Evolutionary conservation across 2,797 vertebrate species (phyloP).

Genomic region (Ataeniobius toweri): DNA sequence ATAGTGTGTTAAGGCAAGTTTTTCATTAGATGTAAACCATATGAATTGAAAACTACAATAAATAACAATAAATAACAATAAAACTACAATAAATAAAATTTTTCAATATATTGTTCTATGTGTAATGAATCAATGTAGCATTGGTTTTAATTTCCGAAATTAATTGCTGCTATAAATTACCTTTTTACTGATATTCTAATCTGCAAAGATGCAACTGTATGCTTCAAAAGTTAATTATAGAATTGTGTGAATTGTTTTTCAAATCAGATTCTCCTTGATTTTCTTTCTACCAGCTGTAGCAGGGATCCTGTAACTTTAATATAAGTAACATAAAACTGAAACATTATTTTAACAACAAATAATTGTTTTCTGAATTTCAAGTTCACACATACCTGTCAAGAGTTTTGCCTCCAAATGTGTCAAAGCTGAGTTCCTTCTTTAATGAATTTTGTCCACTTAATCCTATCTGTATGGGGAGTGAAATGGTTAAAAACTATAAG

Average conservation of each 20-base stretch:
- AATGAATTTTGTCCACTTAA: not conserved
- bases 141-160: not conserved
- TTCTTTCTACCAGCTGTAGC: not conserved
- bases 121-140: not conserved
- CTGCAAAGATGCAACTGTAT: not conserved
- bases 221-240: not conserved
- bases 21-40: no score
- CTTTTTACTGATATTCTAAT: not conserved
- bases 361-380: not conserved
- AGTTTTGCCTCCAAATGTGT: slow-evolving; percentile 28
- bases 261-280: not conserved
- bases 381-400: slow-evolving; percentile 54
- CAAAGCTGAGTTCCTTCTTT: slow-evolving; percentile 12
- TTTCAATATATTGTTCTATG: not conserved
- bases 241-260: not conserved
- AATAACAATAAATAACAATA: not conserved
- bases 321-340: not conserved
- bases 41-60: not conserved
- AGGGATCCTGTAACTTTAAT: not conserved
- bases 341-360: not conserved
- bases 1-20: no score
- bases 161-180: not conserved
- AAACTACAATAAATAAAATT: not conserved
- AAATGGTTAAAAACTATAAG: slow-evolving; percentile 14
- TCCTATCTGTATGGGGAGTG: slow-evolving; percentile 15